Evolutionary conservation across 1,140 invertebrate species (phyloP).

Genomic region (Cepaea nemoralis): DNA sequence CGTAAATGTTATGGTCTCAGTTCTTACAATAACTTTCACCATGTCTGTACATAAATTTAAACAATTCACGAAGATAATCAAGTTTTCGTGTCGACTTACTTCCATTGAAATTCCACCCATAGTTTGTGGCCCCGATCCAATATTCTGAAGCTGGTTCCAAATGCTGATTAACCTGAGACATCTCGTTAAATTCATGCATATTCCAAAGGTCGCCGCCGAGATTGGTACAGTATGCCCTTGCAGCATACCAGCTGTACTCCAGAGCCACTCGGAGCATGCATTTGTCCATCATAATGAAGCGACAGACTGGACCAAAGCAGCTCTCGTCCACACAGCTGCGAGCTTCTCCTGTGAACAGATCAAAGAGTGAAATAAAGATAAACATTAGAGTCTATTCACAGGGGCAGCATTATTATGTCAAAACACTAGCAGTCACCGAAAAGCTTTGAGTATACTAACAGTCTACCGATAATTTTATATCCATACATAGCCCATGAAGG

Average conservation of each 20-base stretch:
- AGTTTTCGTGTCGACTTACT: constrained; percentile 30
- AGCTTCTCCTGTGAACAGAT: constrained; percentile 7
- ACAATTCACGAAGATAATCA: too few relatives aligned
- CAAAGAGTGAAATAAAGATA: too few relatives aligned
- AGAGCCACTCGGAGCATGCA: constrained; percentile 13
- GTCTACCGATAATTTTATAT: too few relatives aligned
- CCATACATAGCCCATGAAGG: too few relatives aligned
- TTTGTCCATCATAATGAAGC: constrained; percentile 9
- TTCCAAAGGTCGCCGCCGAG: constrained; percentile 27
- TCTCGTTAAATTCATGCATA: constrained; percentile 28
- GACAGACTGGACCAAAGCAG: constrained; percentile 10
- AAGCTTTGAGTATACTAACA: too few relatives aligned
- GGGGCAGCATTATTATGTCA: too few relatives aligned
- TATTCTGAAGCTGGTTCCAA: not conserved
- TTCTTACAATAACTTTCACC: too few relatives aligned
- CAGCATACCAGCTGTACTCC: constrained; percentile 30
- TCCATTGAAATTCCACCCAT: constrained; percentile 28
- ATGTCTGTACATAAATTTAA: too few relatives aligned
- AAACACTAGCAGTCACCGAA: too few relatives aligned
- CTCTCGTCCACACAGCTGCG: not conserved
- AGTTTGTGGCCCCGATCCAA: constrained; percentile 31
- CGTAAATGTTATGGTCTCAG: too few relatives aligned
- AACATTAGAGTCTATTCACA: too few relatives aligned
- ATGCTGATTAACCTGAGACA: not conserved
- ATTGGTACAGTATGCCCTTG: constrained; percentile 1